These are phyloP conservation scores for Cynopterus brachyotis DNA, from an alignment of 2,113 vertebrate genomes.

Conservation along the genomic window DNA sequence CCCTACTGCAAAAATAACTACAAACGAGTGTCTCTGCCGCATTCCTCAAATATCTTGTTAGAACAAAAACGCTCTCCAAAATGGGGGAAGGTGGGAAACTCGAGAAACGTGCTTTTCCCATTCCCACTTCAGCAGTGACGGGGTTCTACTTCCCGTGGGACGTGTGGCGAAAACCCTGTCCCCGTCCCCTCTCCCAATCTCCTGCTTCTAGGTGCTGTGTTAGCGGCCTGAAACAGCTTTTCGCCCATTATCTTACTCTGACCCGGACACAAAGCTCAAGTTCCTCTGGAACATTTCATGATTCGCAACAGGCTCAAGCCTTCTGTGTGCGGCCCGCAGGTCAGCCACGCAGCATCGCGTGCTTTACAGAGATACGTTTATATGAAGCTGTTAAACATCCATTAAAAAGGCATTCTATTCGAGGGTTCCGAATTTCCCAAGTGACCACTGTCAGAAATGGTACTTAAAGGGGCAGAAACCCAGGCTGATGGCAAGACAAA, in stretches of 20 bases:
- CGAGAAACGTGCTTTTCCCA: background rate
- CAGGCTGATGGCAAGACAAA: background rate
- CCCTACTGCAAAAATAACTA: background rate
- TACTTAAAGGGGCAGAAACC: background rate
- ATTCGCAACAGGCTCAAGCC: background rate
- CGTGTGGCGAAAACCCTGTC: background rate
- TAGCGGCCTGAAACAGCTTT: background rate
- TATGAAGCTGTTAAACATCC: background rate
- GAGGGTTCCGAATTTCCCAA: background rate
- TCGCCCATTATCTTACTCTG: background rate
- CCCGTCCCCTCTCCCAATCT: background rate
- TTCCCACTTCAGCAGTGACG: background rate
- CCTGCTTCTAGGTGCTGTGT: background rate
- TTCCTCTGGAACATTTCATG: background rate
- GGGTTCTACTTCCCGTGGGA: background rate
- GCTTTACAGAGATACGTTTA: background rate
- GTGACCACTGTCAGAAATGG: conserved; percentile 1
- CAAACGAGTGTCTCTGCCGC: background rate
- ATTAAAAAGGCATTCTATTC: background rate
- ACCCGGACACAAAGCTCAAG: background rate
- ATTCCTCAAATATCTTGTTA: background rate
- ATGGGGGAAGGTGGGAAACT: background rate
- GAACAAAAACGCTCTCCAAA: background rate
- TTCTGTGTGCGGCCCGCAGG: background rate
- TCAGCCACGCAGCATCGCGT: background rate